A percentile compares a stretch with the other conserved stretches of the same genome.
phyloP scores from a whole-genome alignment of 1,140 invertebrate genomes.

The Brachionus calyciflorus region DNA sequence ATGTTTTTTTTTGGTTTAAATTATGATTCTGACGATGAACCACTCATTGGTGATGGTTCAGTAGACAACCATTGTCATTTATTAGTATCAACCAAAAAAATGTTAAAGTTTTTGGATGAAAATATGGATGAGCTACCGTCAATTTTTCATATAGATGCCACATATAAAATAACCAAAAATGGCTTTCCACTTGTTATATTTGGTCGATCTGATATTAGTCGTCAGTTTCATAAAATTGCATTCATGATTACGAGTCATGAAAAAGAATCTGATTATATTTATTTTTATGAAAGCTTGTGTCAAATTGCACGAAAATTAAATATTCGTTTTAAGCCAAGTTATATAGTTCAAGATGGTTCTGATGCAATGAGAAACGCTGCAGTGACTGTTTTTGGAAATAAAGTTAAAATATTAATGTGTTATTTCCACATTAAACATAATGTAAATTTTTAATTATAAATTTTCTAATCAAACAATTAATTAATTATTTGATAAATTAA shows the following conservation, averaged over 20 bases:
- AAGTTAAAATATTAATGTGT: slow-evolving; percentile 10
- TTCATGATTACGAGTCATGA: neutral
- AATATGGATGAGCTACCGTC: neutral
- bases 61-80: neutral
- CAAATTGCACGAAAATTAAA: neutral
- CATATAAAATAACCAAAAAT: too few relatives aligned
- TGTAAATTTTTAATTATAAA: too few relatives aligned
- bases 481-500: slow-evolving; percentile 1
- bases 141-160: neutral
- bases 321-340: neutral
- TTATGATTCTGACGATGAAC: neutral
- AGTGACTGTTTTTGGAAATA: neutral
- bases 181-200: too few relatives aligned
- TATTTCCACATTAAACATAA: slow-evolving; percentile 3
- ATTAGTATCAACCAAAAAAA: neutral
- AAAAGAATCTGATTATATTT: neutral
- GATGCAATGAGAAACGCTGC: neutral
- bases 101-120: neutral
- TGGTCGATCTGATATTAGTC: neutral
- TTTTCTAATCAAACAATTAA: too few relatives aligned
- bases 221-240: too few relatives aligned
- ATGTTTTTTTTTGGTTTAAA: neutral
- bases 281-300: neutral
- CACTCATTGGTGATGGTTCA: neutral
- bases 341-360: slow-evolving; percentile 6